Conservation (phyloP, 2,797 vertebrate species). For the Melanotaenia boesemani region DNA sequence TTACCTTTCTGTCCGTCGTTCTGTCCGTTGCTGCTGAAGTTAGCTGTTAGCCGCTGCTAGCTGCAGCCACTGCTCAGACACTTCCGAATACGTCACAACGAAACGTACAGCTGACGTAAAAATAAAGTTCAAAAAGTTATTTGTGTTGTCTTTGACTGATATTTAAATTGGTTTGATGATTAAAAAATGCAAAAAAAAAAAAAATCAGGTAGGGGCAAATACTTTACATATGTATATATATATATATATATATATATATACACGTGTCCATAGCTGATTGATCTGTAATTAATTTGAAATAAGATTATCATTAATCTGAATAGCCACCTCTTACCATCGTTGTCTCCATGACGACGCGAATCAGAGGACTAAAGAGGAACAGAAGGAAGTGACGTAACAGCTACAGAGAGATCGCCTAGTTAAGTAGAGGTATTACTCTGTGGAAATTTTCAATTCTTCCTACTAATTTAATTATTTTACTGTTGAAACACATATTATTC, state of each 20-base stretch:
- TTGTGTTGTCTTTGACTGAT: no score
- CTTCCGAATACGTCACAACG: constrained; percentile 44
- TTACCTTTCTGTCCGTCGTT: constrained; percentile 47
- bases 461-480: no score
- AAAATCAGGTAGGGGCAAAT: no score
- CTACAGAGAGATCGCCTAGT: background rate
- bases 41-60: constrained; percentile 35
- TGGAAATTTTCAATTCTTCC: background rate
- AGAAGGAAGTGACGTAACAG: constrained; percentile 26
- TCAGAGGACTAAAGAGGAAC: background rate
- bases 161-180: no score
- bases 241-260: no score
- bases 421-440: background rate
- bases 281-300: no score
- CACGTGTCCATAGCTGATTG: no score
- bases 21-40: background rate
- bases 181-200: no score
- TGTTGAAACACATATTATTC: no score
- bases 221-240: no score
- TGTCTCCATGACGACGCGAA: constrained; percentile 11
- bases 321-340: no score
- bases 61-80: constrained; percentile 12
- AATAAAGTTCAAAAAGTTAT: background rate
- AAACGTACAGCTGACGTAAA: background rate
- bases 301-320: no score